Base-by-base conservation (phyloP, 2,797 vertebrate genomes). In the Syngnathus acus region DNA sequence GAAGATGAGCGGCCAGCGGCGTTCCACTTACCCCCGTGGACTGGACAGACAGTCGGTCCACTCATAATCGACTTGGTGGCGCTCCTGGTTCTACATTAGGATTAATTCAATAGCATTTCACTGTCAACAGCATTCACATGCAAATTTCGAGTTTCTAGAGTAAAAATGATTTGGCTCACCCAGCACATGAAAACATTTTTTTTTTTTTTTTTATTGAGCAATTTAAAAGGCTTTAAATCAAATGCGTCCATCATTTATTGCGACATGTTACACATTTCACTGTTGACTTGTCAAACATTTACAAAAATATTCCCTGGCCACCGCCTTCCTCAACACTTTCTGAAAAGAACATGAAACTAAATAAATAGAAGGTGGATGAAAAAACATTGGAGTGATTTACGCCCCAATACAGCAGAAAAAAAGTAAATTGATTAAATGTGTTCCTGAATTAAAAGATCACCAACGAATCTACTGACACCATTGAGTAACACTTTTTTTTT, bases 281-380 rank as follows among this genome's bases (percentile, higher is more conserved):
- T 37, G 13, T 32, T 16, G 32, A 57, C 55, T 21, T 10, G n/a
- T 51, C 50, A 57, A 37, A 57, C 16, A 32, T 57, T 55, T 37
- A 57, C 14, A 57, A 57, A 57, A 57, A 57, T 57, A 57, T 37
- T 57, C 17, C 55, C 55, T 57, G 55, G 55, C 55, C 55, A 57
- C 14, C 26, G 14, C 26, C 38, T 32, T 57, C 4, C 32, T 57
- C 2, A 57, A 57, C 14, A 7, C 13, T 26, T 57, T 6, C 21
- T 37, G 5, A 32, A 57, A 32, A 14, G 26, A 32, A 57, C 32
- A 37, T 37, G 2, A 57, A 37, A 57, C 26, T 37, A 57, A 57
- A 57, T 57, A 57, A 57, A 57, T 57, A 57, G 14, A 57, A 37
- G 37, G 26, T 9, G 13, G 32, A 57, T 14, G 14, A 47, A 21